Percentiles rank a stretch among this genome's conserved stretches.
Evolutionary conservation across 1,140 invertebrate genomes (phyloP).

Genomic region (Trichoplusia ni): DNA sequence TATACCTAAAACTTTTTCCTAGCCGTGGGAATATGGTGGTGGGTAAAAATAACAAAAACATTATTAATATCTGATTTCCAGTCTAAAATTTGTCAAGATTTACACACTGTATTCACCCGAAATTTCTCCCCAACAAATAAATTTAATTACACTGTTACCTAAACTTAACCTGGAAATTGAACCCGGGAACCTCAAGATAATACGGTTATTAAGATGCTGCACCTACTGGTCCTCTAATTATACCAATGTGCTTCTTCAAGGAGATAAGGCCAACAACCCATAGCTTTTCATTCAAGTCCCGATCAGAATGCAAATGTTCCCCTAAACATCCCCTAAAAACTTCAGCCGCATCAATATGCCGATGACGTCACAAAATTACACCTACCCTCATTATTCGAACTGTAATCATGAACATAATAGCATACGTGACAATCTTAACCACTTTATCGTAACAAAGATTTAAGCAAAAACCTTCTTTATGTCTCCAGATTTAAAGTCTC

Average conservation of each 20-base stretch:
- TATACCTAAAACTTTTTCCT: too few relatives aligned
- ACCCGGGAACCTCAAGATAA: not conserved
- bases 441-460: not conserved
- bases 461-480: slow-evolving; percentile 14
- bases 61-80: too few relatives aligned
- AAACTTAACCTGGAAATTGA: not conserved
- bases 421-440: slow-evolving; percentile 26
- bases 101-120: too few relatives aligned
- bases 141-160: not conserved
- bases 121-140: too few relatives aligned
- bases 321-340: slow-evolving; percentile 6
- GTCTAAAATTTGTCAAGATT: too few relatives aligned
- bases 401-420: slow-evolving; percentile 37
- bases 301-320: slow-evolving; percentile 12
- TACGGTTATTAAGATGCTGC: not conserved
- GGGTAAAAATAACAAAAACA: too few relatives aligned
- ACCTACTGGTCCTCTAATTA: too few relatives aligned
- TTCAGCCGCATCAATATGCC: slow-evolving; percentile 31
- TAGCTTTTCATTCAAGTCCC: not conserved
- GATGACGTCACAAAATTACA: slow-evolving; percentile 40
- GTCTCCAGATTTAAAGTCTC: not conserved
- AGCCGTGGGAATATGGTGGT: too few relatives aligned
- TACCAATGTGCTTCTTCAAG: too few relatives aligned
- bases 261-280: slow-evolving; percentile 6
- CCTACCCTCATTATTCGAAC: slow-evolving; percentile 34